phyloP scores from a whole-genome alignment of 2,888 invertebrate species.

The Tetrapedia diversipes region DNA sequence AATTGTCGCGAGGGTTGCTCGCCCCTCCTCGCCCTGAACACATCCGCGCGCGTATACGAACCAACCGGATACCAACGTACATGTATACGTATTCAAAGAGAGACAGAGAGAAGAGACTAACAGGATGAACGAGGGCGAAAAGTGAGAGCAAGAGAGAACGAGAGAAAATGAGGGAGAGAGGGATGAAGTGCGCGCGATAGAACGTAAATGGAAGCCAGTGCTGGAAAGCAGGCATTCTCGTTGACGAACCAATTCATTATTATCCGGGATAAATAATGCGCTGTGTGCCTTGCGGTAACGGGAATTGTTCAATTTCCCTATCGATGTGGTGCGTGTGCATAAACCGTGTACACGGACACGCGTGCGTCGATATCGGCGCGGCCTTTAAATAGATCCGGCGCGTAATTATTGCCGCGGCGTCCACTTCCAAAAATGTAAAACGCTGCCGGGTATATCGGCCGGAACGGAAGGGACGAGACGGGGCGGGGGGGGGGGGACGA shows the following conservation, averaged over 20 bases:
- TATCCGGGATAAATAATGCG: constrained; percentile 68
- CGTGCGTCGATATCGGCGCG: constrained; percentile 20
- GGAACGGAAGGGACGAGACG: background rate
- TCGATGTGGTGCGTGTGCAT: constrained; percentile 47
- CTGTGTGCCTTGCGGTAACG: constrained; percentile 67
- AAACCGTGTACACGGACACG: constrained; percentile 27
- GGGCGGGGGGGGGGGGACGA: background rate
- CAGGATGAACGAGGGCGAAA: constrained; percentile 1
- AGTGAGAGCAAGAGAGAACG: background rate
- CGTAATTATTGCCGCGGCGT: constrained; percentile 55
- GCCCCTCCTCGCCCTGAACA: background rate
- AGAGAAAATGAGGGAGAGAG: background rate
- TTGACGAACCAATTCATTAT: constrained; percentile 71
- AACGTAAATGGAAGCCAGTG: constrained; percentile 43
- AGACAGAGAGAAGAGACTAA: background rate
- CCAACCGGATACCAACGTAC: too few relatives aligned
- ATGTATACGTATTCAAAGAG: too few relatives aligned
- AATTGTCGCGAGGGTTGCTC: constrained; percentile 1
- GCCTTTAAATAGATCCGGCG: constrained; percentile 58
- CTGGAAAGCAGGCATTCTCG: constrained; percentile 58
- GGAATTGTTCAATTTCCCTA: constrained; percentile 68
- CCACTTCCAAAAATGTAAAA: constrained; percentile 50
- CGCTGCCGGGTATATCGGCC: constrained; percentile 7
- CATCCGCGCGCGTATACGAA: too few relatives aligned
- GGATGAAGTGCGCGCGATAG: constrained; percentile 18